Base-by-base conservation (phyloP, 2,797 vertebrate genomes). In the Scomberomorus guttatus region DNA sequence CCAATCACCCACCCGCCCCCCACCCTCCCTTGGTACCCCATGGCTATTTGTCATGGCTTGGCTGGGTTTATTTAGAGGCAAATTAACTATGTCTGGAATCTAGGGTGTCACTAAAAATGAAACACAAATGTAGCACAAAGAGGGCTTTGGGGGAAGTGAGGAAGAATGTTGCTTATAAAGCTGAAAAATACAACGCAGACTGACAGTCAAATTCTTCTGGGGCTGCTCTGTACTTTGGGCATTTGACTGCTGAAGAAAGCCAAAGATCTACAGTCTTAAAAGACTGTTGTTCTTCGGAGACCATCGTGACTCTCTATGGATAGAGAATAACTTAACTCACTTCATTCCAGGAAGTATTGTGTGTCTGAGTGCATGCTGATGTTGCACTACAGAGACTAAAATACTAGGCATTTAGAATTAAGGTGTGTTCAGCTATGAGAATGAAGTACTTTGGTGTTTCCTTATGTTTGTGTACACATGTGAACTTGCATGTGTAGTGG, bases 61-160 rank as follows among this genome's bases (percentile, higher is more conserved):
- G 94, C 94, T 94, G 92, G 93, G 93, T 95, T 95, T 95, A 94
- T 95, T 95, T 96, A 94, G 94, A 95, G 91, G 95, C 93, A 95
- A 95, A 95, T 95, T 94, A 95, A 95, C 93, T 94, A 94, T 95
- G 95, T 95, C 95, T 95, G 94, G 93, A 95, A 95, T 95, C 93
- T 92, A 29, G 86, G 85, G 89, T 93, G 91, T 94, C 91, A 92
- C 88, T 78, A 86, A 83, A 93, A 91, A 94, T 87, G 22, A 86
- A 92, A 91, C 81, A 84, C 77, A 85, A 90, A 86, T 75, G 85
- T 58, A 63, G 79, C 73, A 92, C 89, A 93, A 91, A 94, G 86
- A 80, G 27, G 72, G 46, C 70, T 80, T 83, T 89, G 61, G 82
- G 77, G 67, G 68, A 73, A 61, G n/a, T 8, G 25, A 54, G 59